Percentiles rank a stretch among this genome's conserved stretches.
Evolutionary conservation across 2,797 vertebrate genomes (phyloP).

Genomic region (Anableps anableps): DNA sequence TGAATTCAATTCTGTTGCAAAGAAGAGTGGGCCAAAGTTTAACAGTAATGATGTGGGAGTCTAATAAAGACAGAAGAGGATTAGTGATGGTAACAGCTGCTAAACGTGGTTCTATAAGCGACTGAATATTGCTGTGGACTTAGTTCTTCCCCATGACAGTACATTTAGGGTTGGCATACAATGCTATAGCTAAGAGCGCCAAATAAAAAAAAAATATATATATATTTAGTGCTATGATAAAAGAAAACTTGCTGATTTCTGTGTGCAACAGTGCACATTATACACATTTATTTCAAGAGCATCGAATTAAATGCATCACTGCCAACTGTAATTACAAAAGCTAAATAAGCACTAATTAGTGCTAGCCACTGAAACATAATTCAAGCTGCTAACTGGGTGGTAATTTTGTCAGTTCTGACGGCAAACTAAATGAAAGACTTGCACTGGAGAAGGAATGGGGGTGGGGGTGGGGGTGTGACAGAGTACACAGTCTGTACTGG

Average conservation of each 20-base stretch:
- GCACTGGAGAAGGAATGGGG: neutral
- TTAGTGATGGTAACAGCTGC: neutral
- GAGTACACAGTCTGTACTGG: slow-evolving; percentile 6
- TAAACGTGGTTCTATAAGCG: neutral
- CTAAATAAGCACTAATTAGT: slow-evolving; percentile 39
- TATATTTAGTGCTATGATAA: too few species aligned
- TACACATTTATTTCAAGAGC: slow-evolving; percentile 15
- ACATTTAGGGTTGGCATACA: neutral
- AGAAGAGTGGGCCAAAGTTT: neutral
- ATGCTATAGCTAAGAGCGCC: neutral
- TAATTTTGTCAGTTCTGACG: slow-evolving; percentile 36
- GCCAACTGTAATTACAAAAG: slow-evolving; percentile 33
- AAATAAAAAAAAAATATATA: neutral
- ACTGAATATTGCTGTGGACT: neutral
- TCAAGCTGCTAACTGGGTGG: slow-evolving; percentile 29
- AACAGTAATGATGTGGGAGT: neutral
- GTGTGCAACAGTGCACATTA: neutral
- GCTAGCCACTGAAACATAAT: slow-evolving; percentile 27
- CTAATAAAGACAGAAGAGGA: neutral
- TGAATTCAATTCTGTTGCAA: neutral
- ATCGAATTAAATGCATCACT: slow-evolving; percentile 41
- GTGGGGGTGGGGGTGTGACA: slow-evolving; percentile 1
- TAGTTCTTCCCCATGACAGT: too few species aligned
- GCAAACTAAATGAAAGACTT: slow-evolving; percentile 12
- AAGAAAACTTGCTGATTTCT: neutral